Percentiles rank a stretch among this genome's conserved stretches.
Conservation (phyloP, 2,113 vertebrate species). For the Ictidomys tridecemlineatus region DNA sequence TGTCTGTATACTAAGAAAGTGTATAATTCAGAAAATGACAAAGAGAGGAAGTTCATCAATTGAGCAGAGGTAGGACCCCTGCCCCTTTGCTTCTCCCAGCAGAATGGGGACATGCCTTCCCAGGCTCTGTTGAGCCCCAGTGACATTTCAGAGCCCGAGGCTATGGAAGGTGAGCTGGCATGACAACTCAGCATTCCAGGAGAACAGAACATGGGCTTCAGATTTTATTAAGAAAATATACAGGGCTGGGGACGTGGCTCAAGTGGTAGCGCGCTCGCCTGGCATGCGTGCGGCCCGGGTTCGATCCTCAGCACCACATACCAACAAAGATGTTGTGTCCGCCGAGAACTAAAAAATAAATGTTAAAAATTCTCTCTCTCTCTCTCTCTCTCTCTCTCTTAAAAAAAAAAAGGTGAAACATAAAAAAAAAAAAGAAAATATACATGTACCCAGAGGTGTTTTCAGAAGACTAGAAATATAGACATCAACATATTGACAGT, state of each 20-base stretch:
- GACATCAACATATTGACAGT: background rate
- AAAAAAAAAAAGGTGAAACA: no score
- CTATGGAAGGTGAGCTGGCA: background rate
- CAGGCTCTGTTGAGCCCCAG: background rate
- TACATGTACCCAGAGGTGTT: background rate
- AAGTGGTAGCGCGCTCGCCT: no score
- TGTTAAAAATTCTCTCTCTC: no score
- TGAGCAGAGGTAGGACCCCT: background rate
- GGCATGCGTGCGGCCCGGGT: no score
- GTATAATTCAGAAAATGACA: background rate
- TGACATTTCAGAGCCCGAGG: background rate
- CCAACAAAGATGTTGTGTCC: no score
- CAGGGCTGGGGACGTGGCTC: no score
- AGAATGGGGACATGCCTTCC: background rate
- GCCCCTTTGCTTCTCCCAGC: background rate
- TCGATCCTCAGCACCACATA: no score
- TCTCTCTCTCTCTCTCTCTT: no score
- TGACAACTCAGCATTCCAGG: background rate
- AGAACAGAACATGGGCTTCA: background rate
- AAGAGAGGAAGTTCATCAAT: background rate
- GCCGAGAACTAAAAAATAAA: no score
- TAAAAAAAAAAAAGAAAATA: conserved; percentile 47
- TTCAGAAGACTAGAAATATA: background rate
- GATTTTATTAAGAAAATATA: background rate
- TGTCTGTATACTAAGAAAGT: background rate